Evolutionary conservation across 2,113 vertebrate species (phyloP), one percentile per base, ranked within the genome.

Genomic region (Ciconia boyciana): DNA sequence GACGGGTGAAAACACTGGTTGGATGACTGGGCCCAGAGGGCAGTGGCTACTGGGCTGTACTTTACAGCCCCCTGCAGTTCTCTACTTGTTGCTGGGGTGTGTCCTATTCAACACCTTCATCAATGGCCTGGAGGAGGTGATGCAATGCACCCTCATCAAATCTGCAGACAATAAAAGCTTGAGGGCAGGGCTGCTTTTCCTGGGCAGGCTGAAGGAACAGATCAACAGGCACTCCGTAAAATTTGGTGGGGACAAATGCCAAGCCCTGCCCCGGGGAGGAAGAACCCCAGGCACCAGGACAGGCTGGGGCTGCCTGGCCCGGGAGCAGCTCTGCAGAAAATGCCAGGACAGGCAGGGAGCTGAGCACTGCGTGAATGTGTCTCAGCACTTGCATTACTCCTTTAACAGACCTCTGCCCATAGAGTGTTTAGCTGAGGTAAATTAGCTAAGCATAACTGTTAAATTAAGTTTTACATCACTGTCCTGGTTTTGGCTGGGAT

Each of bases 311-410:
- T 49, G 34, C 65, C 29, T 41, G 51, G 26, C 18, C 36, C 55
- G 51, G 31, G 9, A 78, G 36, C 28, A 44, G 36, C 43, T 65
- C 75, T 49, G 43, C 39, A 24, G 71, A 54, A 75, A 80, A 22
- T 43, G 43, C 39, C 7, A 8, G 1, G 34, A 22, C 2, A 36
- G n/a, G 43, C 75, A 66, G 36, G 0, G 11, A 58, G 21, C 24
- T 71, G 66, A 69, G 21, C 24, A 11, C 1, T 51, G 36, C 0
- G 0, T 68, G 43, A 52, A 36, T 15, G 22, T 10, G 6, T 25
- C 39, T 43, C n/a, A 64, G 26, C 13, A 51, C 21, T 44, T n/a
- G 44, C 16, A 2, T 1, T n/a, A 68, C 22, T 66, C 20, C 79
- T 79, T 54, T 52, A 55, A 22, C 21, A 72, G 28, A 16, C 26